phyloP scores from a whole-genome alignment of 2,888 invertebrate genomes.

The Meteorus cinctellus region DNA sequence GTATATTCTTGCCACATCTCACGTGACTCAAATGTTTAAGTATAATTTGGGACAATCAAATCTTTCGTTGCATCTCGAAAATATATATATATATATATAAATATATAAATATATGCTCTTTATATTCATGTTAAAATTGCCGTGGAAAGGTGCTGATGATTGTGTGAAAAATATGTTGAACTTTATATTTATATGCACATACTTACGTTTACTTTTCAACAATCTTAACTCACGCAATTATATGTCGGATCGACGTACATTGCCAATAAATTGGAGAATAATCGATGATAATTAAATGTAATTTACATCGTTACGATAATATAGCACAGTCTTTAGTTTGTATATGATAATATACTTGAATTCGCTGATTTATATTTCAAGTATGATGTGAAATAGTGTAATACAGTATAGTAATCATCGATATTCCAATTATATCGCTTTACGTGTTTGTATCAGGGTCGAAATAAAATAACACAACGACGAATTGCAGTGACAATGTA shows the following conservation, averaged over 20 bases:
- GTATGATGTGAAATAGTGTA: no score
- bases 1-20: slow-evolving; percentile 24
- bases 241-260: not conserved
- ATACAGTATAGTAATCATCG: no score
- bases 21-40: slow-evolving; percentile 38
- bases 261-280: no score
- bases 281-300: no score
- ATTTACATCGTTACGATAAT: no score
- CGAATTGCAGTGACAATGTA: no score
- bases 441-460: no score
- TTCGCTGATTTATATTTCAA: not conserved
- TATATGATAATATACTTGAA: not conserved
- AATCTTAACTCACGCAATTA: slow-evolving; percentile 34
- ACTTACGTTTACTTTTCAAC: not conserved
- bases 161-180: not conserved
- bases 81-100: slow-evolving; percentile 8
- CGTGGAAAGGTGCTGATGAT: slow-evolving; percentile 11
- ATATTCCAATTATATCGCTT: no score
- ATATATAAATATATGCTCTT: not conserved
- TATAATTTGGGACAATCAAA: slow-evolving; percentile 30
- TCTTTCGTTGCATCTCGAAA: slow-evolving; percentile 27
- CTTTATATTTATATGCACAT: not conserved
- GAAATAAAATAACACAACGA: no score
- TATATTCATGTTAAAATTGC: slow-evolving; percentile 2
- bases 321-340: no score